Evolutionary conservation across 2,113 vertebrate genomes (phyloP).

Genomic region (Tetraodon nigroviridis): DNA sequence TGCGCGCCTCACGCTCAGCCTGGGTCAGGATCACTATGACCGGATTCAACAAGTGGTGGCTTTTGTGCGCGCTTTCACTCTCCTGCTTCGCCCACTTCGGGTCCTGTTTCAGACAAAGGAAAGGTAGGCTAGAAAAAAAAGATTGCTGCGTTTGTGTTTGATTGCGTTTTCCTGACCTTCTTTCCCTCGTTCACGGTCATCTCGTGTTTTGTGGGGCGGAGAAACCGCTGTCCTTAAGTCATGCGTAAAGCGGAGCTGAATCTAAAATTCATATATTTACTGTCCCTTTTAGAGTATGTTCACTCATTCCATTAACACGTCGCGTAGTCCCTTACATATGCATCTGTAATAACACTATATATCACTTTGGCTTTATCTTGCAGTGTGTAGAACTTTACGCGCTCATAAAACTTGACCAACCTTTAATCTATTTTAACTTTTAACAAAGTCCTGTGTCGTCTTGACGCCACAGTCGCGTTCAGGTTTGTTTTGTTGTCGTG

Average conservation of each 20-base stretch:
- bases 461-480: not conserved
- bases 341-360: no score
- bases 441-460: no score
- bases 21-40: conserved; percentile 19
- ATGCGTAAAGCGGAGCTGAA: conserved; percentile 38
- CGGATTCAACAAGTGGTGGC: conserved; percentile 43
- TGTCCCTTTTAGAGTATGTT: no score
- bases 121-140: conserved; percentile 46
- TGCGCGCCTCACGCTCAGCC: conserved; percentile 16
- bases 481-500: conserved; percentile 5
- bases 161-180: no score
- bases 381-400: no score
- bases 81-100: conserved; percentile 2
- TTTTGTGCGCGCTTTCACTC: conserved; percentile 38
- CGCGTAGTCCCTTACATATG: no score
- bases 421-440: not conserved
- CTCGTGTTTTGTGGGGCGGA: not conserved
- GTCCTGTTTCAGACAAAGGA: conserved; percentile 9
- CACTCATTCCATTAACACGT: no score
- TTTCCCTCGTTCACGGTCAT: not conserved
- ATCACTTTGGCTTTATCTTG: no score
- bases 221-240: not conserved
- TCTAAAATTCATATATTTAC: not conserved
- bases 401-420: no score
- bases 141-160: no score